Percentiles rank a stretch among this genome's conserved stretches.
Evolutionary conservation across 1,140 invertebrate genomes (phyloP).

Genomic region (Platyscapa corneri): DNA sequence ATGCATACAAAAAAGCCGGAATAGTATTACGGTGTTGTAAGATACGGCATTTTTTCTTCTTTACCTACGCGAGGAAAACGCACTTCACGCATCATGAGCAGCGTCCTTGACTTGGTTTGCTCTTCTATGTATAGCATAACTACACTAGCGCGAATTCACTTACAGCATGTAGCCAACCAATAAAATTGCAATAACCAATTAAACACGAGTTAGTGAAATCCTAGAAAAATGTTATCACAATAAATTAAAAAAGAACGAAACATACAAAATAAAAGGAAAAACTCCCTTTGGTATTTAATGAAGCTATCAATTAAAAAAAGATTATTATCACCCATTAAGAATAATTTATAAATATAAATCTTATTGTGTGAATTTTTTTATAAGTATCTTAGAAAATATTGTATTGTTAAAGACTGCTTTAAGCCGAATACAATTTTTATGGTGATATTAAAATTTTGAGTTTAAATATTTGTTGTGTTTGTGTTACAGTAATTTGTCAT

Average conservation of each 20-base stretch:
- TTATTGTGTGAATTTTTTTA: background rate
- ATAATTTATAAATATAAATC: background rate
- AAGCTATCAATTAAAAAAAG: too few relatives aligned
- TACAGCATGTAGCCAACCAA: background rate
- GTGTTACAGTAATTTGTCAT: too few relatives aligned
- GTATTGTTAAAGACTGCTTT: background rate
- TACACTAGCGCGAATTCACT: background rate
- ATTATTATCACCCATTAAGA: background rate
- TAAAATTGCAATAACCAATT: background rate
- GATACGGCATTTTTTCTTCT: background rate
- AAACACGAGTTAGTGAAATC: background rate
- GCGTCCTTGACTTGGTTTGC: constrained; percentile 23
- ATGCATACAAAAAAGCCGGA: background rate
- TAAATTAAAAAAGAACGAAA: background rate
- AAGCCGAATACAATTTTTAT: too few relatives aligned
- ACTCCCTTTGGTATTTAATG: too few relatives aligned
- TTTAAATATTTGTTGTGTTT: too few relatives aligned
- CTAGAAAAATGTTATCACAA: background rate
- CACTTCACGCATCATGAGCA: background rate
- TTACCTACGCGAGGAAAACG: background rate
- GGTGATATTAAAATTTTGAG: too few relatives aligned
- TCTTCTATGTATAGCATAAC: background rate
- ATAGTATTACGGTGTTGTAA: background rate
- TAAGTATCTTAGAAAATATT: background rate
- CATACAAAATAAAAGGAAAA: background rate